A percentile compares a stretch with the other conserved stretches of the same genome.
phyloP scores from a whole-genome alignment of 1,140 invertebrate genomes.

The Oscheius sp. region DNA sequence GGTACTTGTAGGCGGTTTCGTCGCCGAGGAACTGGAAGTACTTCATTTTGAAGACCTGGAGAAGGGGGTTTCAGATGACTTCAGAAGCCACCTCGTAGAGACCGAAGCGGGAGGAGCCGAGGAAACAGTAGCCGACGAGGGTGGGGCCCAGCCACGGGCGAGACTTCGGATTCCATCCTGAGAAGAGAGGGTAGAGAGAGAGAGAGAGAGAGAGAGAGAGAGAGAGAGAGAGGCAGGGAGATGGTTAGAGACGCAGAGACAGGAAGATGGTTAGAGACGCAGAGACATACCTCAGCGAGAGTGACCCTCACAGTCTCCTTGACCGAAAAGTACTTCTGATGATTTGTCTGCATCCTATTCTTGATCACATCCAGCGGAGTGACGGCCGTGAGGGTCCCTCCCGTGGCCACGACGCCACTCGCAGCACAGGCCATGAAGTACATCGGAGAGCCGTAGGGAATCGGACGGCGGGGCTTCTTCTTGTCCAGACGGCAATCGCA shows the following conservation, averaged over 20 bases:
- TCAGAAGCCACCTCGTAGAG: too few species aligned
- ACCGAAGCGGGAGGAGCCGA: constrained; percentile 69
- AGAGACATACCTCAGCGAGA: constrained; percentile 79
- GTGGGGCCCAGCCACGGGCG: constrained; percentile 88
- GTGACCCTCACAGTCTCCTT: constrained; percentile 77
- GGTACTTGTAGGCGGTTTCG: constrained; percentile 72
- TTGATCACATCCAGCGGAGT: constrained; percentile 97
- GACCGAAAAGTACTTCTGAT: constrained; percentile 83
- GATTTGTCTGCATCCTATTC: constrained; percentile 92
- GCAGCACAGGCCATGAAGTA: constrained; percentile 62
- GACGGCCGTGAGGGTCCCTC: constrained; percentile 78
- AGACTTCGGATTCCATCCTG: too few species aligned
- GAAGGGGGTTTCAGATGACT: too few species aligned
- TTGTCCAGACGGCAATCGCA: neutral
- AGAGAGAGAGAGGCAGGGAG: too few species aligned
- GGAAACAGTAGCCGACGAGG: constrained; percentile 80
- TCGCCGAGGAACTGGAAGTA: constrained; percentile 30
- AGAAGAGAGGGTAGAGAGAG: too few species aligned
- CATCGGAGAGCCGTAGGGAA: constrained; percentile 13
- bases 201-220: too few species aligned
- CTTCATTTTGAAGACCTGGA: constrained; percentile 46
- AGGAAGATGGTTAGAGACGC: too few species aligned
- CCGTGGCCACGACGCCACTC: constrained; percentile 92
- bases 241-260: too few species aligned
- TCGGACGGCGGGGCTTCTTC: too few species aligned